phyloP scores from a whole-genome alignment of 1,140 invertebrate genomes.

The Aphis craccivora region DNA sequence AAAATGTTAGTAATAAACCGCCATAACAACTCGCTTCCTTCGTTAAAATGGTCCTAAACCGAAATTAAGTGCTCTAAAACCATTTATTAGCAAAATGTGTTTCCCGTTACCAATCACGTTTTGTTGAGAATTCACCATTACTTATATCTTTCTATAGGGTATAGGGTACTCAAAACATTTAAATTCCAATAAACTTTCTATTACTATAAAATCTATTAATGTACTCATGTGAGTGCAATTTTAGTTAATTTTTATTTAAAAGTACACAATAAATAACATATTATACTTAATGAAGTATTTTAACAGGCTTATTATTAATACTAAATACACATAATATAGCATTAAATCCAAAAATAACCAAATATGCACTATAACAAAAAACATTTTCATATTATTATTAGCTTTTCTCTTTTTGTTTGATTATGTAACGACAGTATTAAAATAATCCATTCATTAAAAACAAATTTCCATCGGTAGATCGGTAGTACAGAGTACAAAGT shows the following conservation, averaged over 20 bases:
- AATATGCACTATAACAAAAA: too few species aligned
- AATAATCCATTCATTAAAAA: too few species aligned
- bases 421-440: too few species aligned
- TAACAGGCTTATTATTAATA: neutral
- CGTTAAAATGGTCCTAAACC: neutral
- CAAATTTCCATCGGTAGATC: too few species aligned
- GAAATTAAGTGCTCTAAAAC: conserved; percentile 22
- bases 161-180: neutral
- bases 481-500: too few species aligned
- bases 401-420: neutral
- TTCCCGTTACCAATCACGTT: conserved; percentile 3
- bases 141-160: neutral
- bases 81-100: conserved; percentile 26
- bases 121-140: neutral
- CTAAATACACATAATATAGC: neutral
- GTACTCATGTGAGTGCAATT: neutral
- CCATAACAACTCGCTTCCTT: neutral
- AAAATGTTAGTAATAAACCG: neutral
- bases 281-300: neutral
- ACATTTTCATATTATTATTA: neutral
- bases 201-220: neutral
- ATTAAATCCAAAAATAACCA: neutral
- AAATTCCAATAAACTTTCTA: neutral
- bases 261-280: neutral
- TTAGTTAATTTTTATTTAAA: neutral